Base-by-base conservation (phyloP, 2,888 invertebrate species). In the Cetonia aurata region DNA sequence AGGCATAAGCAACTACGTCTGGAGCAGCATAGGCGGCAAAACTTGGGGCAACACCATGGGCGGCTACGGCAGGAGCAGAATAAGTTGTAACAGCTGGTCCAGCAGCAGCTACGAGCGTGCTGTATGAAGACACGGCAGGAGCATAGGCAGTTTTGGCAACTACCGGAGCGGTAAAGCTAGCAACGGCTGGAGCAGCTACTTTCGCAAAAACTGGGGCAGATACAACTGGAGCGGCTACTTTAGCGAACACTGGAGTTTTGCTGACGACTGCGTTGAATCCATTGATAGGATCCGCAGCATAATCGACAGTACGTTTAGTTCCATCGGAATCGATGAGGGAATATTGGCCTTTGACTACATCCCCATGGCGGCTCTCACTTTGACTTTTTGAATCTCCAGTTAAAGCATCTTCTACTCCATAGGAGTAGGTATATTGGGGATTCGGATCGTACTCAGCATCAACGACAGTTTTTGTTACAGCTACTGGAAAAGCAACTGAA, bases 361-460 rank as follows among this genome's bases (percentile, higher is more conserved):
- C 89, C n/a, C 90, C 90, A 74, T 86, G 84, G 72, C 90, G 88
- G 71, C 88, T 87, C 85, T 90, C 90, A 74, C 88, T 88, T 83
- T 90, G 90, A 41, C 83, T 85, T 81, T 88, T 88, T 80, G 79
- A 85, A 83, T 88, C 88, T 13, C 88, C 88, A 73, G 88, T 88
- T 62, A 87, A 82, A 72, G 85, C 83, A 75, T 89, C 88, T 77
- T 88, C 87, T 9, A 89, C 87, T 73, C 88, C 87, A 81, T 89
- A 89, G 0, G 87, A 85, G 83, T 86, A 89, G 79, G 85, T 86
- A 84, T 88, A 89, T 76, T 88, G 88, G 0, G 89, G 86, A 65
- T 81, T 78, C 31, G 79, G 81, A 71, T 83, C 82, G 77, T 81
- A 82, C 71, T 82, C 81, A 56, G 81, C 78, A 31, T 79, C 75